These are phyloP conservation scores for Laupala kohalensis DNA, from an alignment of 1,140 invertebrate species.

Conservation along the genomic window DNA sequence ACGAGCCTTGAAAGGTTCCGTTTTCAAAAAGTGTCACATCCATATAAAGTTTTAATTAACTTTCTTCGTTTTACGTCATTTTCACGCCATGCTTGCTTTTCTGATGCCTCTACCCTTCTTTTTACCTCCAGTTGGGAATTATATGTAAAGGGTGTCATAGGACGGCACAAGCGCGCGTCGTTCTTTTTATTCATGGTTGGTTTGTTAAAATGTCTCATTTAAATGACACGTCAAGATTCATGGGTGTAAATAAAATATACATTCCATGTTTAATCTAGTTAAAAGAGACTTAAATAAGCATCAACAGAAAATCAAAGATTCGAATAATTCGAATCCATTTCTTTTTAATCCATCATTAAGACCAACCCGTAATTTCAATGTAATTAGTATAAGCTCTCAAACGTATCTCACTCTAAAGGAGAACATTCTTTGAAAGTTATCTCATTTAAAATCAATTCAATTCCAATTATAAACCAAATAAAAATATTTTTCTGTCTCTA, in stretches of 20 bases:
- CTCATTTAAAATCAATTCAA: too few species aligned
- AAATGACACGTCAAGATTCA: neutral
- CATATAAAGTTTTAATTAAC: neutral
- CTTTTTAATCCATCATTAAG: too few species aligned
- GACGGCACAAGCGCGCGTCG: neutral
- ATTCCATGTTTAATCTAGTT: too few species aligned
- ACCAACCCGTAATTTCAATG: too few species aligned
- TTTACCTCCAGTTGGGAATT: neutral
- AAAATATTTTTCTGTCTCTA: too few species aligned
- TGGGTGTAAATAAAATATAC: neutral
- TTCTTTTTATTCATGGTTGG: neutral
- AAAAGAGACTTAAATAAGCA: too few species aligned
- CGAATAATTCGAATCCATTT: too few species aligned
- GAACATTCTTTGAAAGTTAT: too few species aligned
- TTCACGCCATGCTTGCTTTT: neutral
- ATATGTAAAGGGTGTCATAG: neutral
- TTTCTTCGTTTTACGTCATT: neutral
- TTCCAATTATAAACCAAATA: too few species aligned
- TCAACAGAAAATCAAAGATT: too few species aligned
- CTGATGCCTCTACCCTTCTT: neutral
- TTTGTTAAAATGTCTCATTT: neutral
- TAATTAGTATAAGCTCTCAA: too few species aligned
- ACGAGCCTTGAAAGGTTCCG: neutral
- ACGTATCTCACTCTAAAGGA: too few species aligned
- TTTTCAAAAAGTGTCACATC: neutral